Evolutionary conservation across 2,888 invertebrate species (phyloP).

Genomic region (Eupelmus urozonus): DNA sequence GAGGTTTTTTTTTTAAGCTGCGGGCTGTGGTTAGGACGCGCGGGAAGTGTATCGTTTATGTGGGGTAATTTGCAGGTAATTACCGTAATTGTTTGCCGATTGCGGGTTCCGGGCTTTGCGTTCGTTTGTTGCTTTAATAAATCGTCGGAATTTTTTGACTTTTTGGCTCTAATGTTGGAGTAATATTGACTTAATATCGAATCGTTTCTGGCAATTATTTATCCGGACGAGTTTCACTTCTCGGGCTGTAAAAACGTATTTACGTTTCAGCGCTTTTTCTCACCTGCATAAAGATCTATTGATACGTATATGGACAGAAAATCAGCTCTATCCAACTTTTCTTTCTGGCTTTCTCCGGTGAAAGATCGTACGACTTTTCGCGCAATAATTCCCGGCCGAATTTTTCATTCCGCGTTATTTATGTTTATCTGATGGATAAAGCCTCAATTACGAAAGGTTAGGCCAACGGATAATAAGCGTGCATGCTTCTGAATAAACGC

Average conservation of each 20-base stretch:
- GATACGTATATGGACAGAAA: constrained; percentile 14
- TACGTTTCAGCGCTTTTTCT: neutral
- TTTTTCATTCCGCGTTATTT: constrained; percentile 18
- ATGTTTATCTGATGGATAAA: constrained; percentile 26
- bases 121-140: too few species aligned
- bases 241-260: constrained; percentile 1
- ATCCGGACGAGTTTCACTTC: constrained; percentile 17
- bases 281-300: constrained; percentile 1
- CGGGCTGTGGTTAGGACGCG: too few species aligned
- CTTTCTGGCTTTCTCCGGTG: constrained; percentile 41
- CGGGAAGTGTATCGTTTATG: neutral
- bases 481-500: constrained; percentile 14
- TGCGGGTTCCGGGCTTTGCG: too few species aligned
- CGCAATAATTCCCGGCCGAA: constrained; percentile 6
- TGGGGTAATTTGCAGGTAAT: constrained; percentile 15
- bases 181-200: too few species aligned
- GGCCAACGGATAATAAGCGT: constrained; percentile 29
- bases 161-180: too few species aligned
- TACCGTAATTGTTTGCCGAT: neutral
- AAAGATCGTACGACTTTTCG: constrained; percentile 10
- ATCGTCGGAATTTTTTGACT: too few species aligned
- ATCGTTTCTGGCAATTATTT: neutral
- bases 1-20: too few species aligned
- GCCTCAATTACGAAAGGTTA: constrained; percentile 29
- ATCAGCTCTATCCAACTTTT: constrained; percentile 32